Conservation (phyloP, 2,797 vertebrate species). For the Numenius phaeopus region DNA sequence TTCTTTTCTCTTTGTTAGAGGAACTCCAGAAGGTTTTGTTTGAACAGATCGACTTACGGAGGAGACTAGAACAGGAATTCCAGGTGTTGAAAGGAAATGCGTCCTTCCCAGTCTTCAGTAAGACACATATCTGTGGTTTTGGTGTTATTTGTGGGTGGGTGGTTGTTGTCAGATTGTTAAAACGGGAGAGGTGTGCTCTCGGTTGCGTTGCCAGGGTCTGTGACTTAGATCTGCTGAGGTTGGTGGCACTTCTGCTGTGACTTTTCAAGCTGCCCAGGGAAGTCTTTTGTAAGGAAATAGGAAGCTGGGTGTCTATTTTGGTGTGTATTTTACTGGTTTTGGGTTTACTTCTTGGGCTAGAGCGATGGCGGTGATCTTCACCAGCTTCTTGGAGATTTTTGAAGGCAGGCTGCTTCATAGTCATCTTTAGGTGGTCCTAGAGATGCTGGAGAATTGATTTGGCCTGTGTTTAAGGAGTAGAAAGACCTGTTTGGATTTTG, state of each 20-base stretch:
- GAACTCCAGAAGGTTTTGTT: conserved; percentile 99
- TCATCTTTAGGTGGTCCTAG: background rate
- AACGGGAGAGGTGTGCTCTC: background rate
- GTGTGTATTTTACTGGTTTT: background rate
- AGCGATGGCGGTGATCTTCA: rapidly evolving
- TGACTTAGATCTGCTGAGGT: background rate
- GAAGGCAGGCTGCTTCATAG: background rate
- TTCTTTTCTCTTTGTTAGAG: conserved; percentile 83
- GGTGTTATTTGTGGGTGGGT: background rate
- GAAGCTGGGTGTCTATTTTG: background rate
- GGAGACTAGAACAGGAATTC: conserved; percentile 97
- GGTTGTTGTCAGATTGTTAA: background rate
- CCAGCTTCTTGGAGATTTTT: background rate
- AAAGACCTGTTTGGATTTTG: background rate
- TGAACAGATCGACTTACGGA: conserved; percentile 96
- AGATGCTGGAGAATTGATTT: background rate
- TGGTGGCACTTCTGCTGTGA: background rate
- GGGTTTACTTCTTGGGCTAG: background rate
- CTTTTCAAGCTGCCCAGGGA: background rate
- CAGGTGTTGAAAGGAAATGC: conserved; percentile 95
- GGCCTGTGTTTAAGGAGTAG: background rate
- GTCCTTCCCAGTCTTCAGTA: conserved; percentile 97
- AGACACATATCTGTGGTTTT: conserved; percentile 73
- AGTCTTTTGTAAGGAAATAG: background rate
- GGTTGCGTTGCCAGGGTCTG: background rate